Evolutionary conservation across 2,888 invertebrate genomes (phyloP).

Genomic region (Watsonalla binaria): DNA sequence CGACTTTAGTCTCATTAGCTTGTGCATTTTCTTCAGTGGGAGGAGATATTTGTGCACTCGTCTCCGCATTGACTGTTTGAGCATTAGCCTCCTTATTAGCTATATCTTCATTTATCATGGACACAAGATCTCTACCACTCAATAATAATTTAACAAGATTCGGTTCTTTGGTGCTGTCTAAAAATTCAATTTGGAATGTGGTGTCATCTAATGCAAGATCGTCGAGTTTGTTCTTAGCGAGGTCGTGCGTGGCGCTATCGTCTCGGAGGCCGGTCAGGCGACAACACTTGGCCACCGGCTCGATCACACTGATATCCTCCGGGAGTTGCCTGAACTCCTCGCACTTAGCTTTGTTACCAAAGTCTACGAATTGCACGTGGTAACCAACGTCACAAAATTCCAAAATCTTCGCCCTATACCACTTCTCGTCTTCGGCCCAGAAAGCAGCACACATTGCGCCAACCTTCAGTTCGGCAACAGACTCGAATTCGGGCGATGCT

Average conservation of each 20-base stretch:
- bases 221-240: slow-evolving; percentile 52
- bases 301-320: slow-evolving; percentile 74
- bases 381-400: slow-evolving; percentile 76
- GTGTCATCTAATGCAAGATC: slow-evolving; percentile 47
- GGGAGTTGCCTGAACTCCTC: slow-evolving; percentile 80
- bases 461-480: slow-evolving; percentile 72
- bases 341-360: slow-evolving; percentile 82
- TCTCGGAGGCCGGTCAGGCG: slow-evolving; percentile 71
- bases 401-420: slow-evolving; percentile 82
- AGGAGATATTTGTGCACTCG: not conserved
- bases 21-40: not conserved
- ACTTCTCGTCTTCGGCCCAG: slow-evolving; percentile 81
- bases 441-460: slow-evolving; percentile 82
- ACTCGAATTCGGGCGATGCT: slow-evolving; percentile 71
- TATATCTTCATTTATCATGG: slow-evolving; percentile 17
- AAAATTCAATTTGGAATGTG: slow-evolving; percentile 79
- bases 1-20: slow-evolving; percentile 1
- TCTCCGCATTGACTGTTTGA: not conserved
- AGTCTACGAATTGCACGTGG: slow-evolving; percentile 83
- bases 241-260: slow-evolving; percentile 60
- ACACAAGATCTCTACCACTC: slow-evolving; percentile 67
- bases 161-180: slow-evolving; percentile 78
- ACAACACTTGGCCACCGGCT: slow-evolving; percentile 82
- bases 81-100: not conserved
- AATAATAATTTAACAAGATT: slow-evolving; percentile 78